Evolutionary conservation across 2,888 invertebrate genomes (phyloP).

Genomic region (Calameuta pallipes): DNA sequence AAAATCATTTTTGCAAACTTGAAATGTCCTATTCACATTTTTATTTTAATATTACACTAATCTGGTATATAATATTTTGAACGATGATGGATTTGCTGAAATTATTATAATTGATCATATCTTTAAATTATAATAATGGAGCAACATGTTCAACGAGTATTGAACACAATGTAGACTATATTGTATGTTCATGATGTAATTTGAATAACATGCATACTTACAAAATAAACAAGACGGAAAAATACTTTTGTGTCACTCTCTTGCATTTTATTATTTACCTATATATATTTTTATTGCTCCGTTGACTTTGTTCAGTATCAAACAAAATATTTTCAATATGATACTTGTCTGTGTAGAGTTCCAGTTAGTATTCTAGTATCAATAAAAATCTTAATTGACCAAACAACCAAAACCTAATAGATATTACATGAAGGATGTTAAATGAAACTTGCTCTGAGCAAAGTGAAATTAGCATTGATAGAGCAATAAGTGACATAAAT

Average conservation of each 20-base stretch:
- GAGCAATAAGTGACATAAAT: no score
- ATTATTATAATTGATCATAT: slow-evolving; percentile 31
- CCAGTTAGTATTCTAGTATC: not conserved
- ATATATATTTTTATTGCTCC: not conserved
- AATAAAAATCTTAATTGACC: not conserved
- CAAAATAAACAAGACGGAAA: slow-evolving; percentile 47
- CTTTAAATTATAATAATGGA: slow-evolving; percentile 9
- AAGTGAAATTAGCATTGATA: not conserved
- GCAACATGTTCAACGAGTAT: slow-evolving; percentile 10
- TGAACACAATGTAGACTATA: slow-evolving; percentile 36
- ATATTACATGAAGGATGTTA: not conserved
- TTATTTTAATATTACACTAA: not conserved
- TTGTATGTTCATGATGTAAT: slow-evolving; percentile 60
- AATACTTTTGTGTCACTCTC: not conserved
- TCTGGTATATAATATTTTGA: not conserved
- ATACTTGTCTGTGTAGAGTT: not conserved
- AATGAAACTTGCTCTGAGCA: not conserved
- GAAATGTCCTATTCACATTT: not conserved
- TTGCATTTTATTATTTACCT: not conserved
- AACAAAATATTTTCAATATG: no score
- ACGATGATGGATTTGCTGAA: slow-evolving; percentile 11
- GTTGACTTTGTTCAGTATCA: not conserved
- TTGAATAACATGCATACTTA: slow-evolving; percentile 52
- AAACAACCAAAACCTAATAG: not conserved
- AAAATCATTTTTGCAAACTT: not conserved